A percentile compares a stretch with the other conserved stretches of the same genome.
Conservation (phyloP, 2,113 vertebrate species). For the Xiphophorus hellerii region DNA sequence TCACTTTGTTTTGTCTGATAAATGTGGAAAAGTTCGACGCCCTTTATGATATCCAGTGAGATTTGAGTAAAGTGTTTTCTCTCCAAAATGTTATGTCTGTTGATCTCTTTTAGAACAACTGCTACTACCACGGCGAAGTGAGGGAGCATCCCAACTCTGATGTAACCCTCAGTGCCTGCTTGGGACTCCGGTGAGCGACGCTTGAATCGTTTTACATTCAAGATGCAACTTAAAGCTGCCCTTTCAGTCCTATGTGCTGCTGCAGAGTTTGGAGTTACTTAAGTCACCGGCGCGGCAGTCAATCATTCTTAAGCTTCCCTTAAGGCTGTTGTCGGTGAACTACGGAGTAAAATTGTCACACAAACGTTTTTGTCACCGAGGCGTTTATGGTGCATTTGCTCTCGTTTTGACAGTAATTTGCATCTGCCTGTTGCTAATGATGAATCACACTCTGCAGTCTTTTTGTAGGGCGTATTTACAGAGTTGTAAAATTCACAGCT, state of each 20-base stretch:
- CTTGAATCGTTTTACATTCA: slow-evolving; percentile 35
- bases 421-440: slow-evolving; percentile 55
- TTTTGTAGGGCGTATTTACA: slow-evolving; percentile 6
- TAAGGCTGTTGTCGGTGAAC: slow-evolving; percentile 52
- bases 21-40: not conserved
- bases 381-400: slow-evolving; percentile 37
- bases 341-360: slow-evolving; percentile 60
- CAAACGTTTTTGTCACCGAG: slow-evolving; percentile 49
- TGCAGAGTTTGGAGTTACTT: slow-evolving; percentile 61
- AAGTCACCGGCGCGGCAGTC: slow-evolving; percentile 45
- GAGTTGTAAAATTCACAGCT: slow-evolving; percentile 8
- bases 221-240: slow-evolving; percentile 28
- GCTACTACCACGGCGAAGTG: slow-evolving; percentile 83
- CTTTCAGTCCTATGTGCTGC: slow-evolving; percentile 54
- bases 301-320: slow-evolving; percentile 46
- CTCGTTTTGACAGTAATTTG: slow-evolving; percentile 46
- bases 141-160: slow-evolving; percentile 70
- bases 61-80: not conserved
- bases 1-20: not conserved
- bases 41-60: not conserved
- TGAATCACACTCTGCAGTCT: slow-evolving; percentile 15
- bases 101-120: slow-evolving; percentile 76
- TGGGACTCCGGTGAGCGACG: slow-evolving; percentile 79
- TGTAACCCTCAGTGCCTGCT: slow-evolving; percentile 80
- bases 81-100: not conserved